phyloP scores from a whole-genome alignment of 2,888 invertebrate species.

The Drosophila koepferae region DNA sequence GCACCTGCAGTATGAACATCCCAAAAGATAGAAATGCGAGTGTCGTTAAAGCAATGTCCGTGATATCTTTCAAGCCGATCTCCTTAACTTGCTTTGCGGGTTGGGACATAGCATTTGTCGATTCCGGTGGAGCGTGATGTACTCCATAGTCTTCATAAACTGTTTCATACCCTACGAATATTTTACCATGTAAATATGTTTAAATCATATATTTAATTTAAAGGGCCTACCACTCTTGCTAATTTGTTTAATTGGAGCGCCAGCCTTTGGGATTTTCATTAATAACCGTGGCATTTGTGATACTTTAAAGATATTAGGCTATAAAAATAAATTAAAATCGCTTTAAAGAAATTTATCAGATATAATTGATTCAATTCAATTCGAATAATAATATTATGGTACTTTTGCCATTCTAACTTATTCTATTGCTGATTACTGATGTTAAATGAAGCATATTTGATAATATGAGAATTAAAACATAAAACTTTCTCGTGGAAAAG shows the following conservation, averaged over 20 bases:
- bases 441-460: no score
- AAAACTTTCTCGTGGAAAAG: no score
- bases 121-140: conserved; percentile 33
- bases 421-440: no score
- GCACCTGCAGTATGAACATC: conserved; percentile 91
- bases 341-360: neutral
- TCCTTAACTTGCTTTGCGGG: conserved; percentile 84
- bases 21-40: conserved; percentile 93
- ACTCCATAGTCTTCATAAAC: conserved; percentile 48
- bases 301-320: conserved; percentile 15
- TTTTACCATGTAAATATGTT: neutral
- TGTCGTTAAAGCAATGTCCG: conserved; percentile 92
- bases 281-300: conserved; percentile 11
- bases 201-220: neutral
- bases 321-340: neutral
- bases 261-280: neutral
- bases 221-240: conserved; percentile 35
- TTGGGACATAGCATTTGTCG: conserved; percentile 30
- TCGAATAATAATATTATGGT: neutral
- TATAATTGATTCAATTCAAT: neutral
- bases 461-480: no score
- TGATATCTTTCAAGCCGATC: conserved; percentile 89
- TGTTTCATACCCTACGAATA: conserved; percentile 65
- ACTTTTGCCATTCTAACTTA: neutral
- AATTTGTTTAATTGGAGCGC: conserved; percentile 14